Evolutionary conservation across 2,888 invertebrate genomes (phyloP).

Genomic region (Drosophila multiciliata): DNA sequence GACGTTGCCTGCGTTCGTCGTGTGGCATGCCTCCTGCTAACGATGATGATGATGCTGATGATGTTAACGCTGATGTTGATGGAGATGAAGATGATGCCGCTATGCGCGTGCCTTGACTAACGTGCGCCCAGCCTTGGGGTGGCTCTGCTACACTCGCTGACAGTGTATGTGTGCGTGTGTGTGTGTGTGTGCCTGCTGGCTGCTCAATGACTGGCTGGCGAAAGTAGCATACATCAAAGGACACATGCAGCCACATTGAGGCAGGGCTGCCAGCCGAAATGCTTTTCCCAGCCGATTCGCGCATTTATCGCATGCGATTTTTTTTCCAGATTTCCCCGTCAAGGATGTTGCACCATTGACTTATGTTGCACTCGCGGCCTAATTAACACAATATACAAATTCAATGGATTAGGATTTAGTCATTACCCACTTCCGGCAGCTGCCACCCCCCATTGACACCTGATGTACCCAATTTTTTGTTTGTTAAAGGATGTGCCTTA

Average conservation of each 20-base stretch:
- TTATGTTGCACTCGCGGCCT: slow-evolving; percentile 53
- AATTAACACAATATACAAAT: slow-evolving; percentile 63
- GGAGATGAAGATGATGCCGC: slow-evolving; percentile 62
- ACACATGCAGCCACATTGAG: slow-evolving; percentile 62
- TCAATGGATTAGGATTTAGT: slow-evolving; percentile 53
- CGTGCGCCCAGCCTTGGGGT: slow-evolving; percentile 67
- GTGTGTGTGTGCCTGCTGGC: slow-evolving; percentile 47
- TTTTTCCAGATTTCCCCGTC: neutral
- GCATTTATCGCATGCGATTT: slow-evolving; percentile 72
- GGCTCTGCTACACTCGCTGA: slow-evolving; percentile 25
- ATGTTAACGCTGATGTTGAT: slow-evolving; percentile 22
- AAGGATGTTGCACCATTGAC: slow-evolving; percentile 26
- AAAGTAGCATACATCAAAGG: slow-evolving; percentile 75
- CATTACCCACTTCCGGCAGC: neutral
- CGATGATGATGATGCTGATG: slow-evolving; percentile 23
- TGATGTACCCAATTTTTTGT: slow-evolving; percentile 28
- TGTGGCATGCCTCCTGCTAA: slow-evolving; percentile 18
- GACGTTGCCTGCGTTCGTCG: slow-evolving; percentile 23
- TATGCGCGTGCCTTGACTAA: slow-evolving; percentile 77
- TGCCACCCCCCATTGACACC: slow-evolving; percentile 31
- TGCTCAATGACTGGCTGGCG: slow-evolving; percentile 74
- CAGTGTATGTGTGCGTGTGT: slow-evolving; percentile 4
- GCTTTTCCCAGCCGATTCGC: slow-evolving; percentile 22
- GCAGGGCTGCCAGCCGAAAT: slow-evolving; percentile 63
- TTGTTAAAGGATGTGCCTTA: slow-evolving; percentile 30